Evolutionary conservation across 1,140 invertebrate species (phyloP).

Genomic region (Saxidomus purpurata): DNA sequence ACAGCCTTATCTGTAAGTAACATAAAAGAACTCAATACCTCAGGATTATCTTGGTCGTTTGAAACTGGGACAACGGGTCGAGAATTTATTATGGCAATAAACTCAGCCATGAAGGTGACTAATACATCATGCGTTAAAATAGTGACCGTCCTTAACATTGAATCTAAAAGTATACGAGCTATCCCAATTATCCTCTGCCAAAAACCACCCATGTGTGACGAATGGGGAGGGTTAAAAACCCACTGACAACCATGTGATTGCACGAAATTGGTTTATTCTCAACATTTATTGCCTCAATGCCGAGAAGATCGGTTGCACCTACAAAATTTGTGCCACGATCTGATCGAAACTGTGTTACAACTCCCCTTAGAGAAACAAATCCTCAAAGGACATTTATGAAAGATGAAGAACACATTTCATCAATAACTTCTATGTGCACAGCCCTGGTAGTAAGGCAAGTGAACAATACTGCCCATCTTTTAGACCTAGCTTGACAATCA

Average conservation of each 20-base stretch:
- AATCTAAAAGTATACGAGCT: constrained; percentile 59
- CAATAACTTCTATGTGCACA: constrained; percentile 37
- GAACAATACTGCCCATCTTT: constrained; percentile 31
- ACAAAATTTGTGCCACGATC: constrained; percentile 76
- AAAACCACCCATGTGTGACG: constrained; percentile 65
- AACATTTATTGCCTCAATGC: constrained; percentile 3
- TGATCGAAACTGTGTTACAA: constrained; percentile 46
- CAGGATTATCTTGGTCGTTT: constrained; percentile 53
- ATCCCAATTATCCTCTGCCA: constrained; percentile 74
- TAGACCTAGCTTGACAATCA: background rate
- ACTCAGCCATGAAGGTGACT: constrained; percentile 66
- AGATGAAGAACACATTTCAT: background rate
- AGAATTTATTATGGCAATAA: constrained; percentile 65
- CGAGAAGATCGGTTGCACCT: constrained; percentile 49
- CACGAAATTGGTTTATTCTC: background rate
- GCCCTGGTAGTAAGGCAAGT: constrained; percentile 39
- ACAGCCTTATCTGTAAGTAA: background rate
- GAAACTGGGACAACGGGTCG: constrained; percentile 67
- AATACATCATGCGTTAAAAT: constrained; percentile 69
- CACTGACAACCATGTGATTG: background rate
- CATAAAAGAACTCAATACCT: background rate
- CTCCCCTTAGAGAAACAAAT: constrained; percentile 35
- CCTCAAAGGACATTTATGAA: constrained; percentile 24
- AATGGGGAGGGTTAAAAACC: constrained; percentile 67
- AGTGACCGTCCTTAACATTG: constrained; percentile 25